Base-by-base conservation (phyloP, 2,888 invertebrate species). In the Drosophila mimica region DNA sequence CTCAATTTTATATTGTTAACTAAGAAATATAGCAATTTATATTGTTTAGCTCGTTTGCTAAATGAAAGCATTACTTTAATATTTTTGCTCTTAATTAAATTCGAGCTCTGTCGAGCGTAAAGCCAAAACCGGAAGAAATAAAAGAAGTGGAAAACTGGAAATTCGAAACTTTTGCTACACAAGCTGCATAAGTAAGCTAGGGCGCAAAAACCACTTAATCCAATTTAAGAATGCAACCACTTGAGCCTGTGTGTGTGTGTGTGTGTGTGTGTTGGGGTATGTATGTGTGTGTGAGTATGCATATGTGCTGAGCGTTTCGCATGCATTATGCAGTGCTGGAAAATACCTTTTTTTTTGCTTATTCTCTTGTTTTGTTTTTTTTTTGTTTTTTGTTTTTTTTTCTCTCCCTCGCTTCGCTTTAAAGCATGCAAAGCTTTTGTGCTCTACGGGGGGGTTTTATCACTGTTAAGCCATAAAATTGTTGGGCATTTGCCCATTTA, bases 201-300 rank as follows among this genome's bases (percentile, higher is more conserved):
- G 31, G 56, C 38, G 56, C 63, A 77, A 68, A 87, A 90, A 81
- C 79, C 84, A 89, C 89, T 88, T 88, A 90, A 88, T 90, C 87
- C 87, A 90, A 90, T 88, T 88, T 89, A 83, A 87, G 83, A 90
- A 87, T 87, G 90, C 81, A 90, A 77, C 90, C 88, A 89, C 85
- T 85, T 89, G 76, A 89, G 89, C 81, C 78, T 58, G 67, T 78
- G 74, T 74, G 34, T 43, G 43, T 52, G 15, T 30, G 38, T 28
- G 51, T 40, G 36, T 43, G 25, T 33, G 46, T 67, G 56, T 60
- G 48, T 34, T 38, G 31, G 31, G 51, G 56, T 64, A 31, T 31
- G 20, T 56, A 58, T 20, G 38, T 38, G 34, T 49, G 34, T 65
- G 67, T 33, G 46, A 51, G 48, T 59, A 38, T 71, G 69, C 58